These are phyloP conservation scores for Drosophila kokeensis DNA, from an alignment of 2,888 invertebrate genomes.

Conservation along the genomic window DNA sequence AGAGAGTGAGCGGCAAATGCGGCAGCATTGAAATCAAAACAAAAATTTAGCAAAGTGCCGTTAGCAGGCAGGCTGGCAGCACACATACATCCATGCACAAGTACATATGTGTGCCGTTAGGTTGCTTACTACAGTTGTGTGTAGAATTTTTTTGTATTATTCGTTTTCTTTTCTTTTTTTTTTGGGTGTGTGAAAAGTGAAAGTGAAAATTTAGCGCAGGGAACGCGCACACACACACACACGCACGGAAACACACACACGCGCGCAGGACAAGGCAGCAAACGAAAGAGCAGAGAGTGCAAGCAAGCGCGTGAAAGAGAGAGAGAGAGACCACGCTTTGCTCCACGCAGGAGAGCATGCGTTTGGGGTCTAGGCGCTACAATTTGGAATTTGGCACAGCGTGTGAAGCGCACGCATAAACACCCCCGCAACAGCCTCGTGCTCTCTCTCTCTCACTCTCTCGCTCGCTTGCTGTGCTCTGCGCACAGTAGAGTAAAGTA, in stretches of 20 bases:
- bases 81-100: constrained; percentile 3
- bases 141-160: constrained; percentile 25
- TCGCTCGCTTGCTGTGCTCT: constrained; percentile 16
- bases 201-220: constrained; percentile 83
- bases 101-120: constrained; percentile 25
- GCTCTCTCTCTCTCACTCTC: constrained; percentile 15
- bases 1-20: constrained; percentile 45
- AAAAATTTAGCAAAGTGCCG: constrained; percentile 41
- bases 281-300: constrained; percentile 42
- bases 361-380: constrained; percentile 34
- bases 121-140: constrained; percentile 40
- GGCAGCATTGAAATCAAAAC: constrained; percentile 49
- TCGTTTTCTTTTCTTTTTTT: constrained; percentile 49
- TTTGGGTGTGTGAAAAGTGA: constrained; percentile 84
- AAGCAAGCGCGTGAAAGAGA: constrained; percentile 25
- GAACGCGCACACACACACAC: constrained; percentile 31
- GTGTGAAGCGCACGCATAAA: constrained; percentile 67
- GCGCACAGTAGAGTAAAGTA: constrained; percentile 22
- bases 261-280: constrained; percentile 42
- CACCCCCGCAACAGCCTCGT: constrained; percentile 55
- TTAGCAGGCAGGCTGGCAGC: constrained; percentile 11
- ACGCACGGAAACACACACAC: constrained; percentile 12
- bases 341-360: constrained; percentile 44
- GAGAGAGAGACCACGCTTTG: constrained; percentile 10
- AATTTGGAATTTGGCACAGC: constrained; percentile 64